Conservation (phyloP, 2,113 vertebrate species). For the Dasyornis broadbenti region DNA sequence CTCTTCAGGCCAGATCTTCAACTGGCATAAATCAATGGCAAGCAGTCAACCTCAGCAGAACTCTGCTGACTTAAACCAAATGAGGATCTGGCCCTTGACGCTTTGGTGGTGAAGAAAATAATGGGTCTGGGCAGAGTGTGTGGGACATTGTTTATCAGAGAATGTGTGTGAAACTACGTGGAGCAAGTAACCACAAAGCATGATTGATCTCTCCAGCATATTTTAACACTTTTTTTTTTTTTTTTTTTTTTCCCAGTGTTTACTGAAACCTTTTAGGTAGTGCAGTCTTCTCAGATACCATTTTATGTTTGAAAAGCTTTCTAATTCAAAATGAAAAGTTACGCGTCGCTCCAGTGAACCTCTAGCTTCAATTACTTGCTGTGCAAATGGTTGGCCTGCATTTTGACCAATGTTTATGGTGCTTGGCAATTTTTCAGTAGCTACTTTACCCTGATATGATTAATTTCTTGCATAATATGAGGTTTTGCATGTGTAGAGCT, state of each 20-base stretch:
- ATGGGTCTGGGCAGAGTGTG: constrained; percentile 67
- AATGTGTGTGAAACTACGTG: constrained; percentile 54
- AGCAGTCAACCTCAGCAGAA: constrained; percentile 54
- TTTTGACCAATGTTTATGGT: constrained; percentile 80
- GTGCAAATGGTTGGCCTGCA: constrained; percentile 67
- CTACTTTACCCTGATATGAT: constrained; percentile 77
- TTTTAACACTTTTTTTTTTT: constrained; percentile 62
- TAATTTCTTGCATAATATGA: constrained; percentile 77
- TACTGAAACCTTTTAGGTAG: constrained; percentile 75
- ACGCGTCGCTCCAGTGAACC: constrained; percentile 57
- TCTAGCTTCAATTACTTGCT: constrained; percentile 72
- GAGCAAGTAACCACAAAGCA: constrained; percentile 57
- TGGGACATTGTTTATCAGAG: constrained; percentile 72
- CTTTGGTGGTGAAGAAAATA: constrained; percentile 69
- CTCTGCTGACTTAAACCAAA: constrained; percentile 45
- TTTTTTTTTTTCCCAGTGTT: constrained; percentile 41
- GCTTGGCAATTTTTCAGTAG: constrained; percentile 79
- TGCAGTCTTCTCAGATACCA: constrained; percentile 66
- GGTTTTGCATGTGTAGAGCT: constrained; percentile 66
- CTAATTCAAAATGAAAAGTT: constrained; percentile 79
- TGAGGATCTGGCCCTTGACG: constrained; percentile 45
- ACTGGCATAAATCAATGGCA: constrained; percentile 53
- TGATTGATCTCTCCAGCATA: constrained; percentile 73
- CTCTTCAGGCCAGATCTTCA: constrained; percentile 65
- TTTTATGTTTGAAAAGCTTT: constrained; percentile 74